A percentile compares a stretch with the other conserved stretches of the same genome.
These are phyloP conservation scores for Labia minor DNA, from an alignment of 2,888 invertebrate species.

Conservation along the genomic window DNA sequence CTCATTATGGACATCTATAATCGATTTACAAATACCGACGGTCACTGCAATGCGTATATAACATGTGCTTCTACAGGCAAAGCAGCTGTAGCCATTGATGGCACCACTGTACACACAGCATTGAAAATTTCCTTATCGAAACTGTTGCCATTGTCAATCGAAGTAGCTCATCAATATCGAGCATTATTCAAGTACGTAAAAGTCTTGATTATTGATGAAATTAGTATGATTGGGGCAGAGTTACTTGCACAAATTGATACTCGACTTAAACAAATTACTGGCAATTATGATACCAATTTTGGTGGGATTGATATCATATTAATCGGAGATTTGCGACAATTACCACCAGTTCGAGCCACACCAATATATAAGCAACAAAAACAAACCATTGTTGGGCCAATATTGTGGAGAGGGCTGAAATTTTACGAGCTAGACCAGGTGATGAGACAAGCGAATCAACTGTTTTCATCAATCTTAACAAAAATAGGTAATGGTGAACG, in stretches of 20 bases:
- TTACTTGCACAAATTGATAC: constrained; percentile 27
- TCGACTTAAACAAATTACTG: constrained; percentile 33
- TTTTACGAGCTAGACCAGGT: constrained; percentile 31
- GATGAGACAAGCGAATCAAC: constrained; percentile 31
- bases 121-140: constrained; percentile 26
- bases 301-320: constrained; percentile 33
- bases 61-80: constrained; percentile 35
- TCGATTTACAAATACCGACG: constrained; percentile 32
- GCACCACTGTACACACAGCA: constrained; percentile 34
- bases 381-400: constrained; percentile 28
- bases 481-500: constrained; percentile 31
- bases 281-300: constrained; percentile 31
- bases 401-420: constrained; percentile 25
- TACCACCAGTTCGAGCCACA: constrained; percentile 32
- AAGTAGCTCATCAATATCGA: constrained; percentile 27
- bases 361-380: constrained; percentile 30
- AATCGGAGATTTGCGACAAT: constrained; percentile 33
- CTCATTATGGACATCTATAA: constrained; percentile 28
- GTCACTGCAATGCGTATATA: constrained; percentile 34
- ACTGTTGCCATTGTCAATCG: constrained; percentile 27
- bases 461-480: constrained; percentile 31
- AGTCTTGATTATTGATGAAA: constrained; percentile 33
- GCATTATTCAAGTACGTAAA: constrained; percentile 29
- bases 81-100: constrained; percentile 34
- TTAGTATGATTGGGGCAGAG: constrained; percentile 33